Conservation (phyloP, 1,140 invertebrate genomes). For the Diorhabda sublineata region DNA sequence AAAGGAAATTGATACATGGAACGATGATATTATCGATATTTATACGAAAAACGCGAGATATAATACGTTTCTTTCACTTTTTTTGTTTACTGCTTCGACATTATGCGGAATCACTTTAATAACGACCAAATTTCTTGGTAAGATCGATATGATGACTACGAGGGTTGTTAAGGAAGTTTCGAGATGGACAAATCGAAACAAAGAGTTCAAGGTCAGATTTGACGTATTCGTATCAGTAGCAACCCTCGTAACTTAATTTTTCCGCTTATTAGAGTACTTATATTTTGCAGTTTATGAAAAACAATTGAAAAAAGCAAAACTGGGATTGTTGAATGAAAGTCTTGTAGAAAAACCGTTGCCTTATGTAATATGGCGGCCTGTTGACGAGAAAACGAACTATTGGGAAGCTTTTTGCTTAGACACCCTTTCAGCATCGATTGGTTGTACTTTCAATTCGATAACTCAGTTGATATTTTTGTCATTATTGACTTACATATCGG, state of each 20-base stretch:
- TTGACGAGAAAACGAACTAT: constrained; percentile 7
- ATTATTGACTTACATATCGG: background rate
- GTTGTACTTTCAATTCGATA: constrained; percentile 2
- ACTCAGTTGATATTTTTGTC: constrained; percentile 7
- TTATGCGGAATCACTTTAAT: constrained; percentile 7
- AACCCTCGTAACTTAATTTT: too few relatives aligned
- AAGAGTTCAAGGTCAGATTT: too few relatives aligned
- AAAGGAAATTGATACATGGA: background rate
- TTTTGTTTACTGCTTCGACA: background rate
- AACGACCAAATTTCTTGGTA: background rate
- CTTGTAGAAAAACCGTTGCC: constrained; percentile 1
- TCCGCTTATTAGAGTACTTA: too few relatives aligned
- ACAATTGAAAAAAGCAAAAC: background rate
- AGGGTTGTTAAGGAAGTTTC: too few relatives aligned
- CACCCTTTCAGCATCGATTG: constrained; percentile 1
- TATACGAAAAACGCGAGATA: background rate
- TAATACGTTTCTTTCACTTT: background rate
- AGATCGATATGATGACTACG: background rate
- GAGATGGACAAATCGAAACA: too few relatives aligned
- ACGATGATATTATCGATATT: background rate
- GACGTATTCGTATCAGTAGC: too few relatives aligned
- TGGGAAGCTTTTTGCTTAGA: background rate
- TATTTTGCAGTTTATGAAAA: background rate
- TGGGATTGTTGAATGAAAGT: background rate
- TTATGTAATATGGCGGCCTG: constrained; percentile 6